Evolutionary conservation across 2,888 invertebrate genomes (phyloP).

Genomic region (Acronicta aceris): DNA sequence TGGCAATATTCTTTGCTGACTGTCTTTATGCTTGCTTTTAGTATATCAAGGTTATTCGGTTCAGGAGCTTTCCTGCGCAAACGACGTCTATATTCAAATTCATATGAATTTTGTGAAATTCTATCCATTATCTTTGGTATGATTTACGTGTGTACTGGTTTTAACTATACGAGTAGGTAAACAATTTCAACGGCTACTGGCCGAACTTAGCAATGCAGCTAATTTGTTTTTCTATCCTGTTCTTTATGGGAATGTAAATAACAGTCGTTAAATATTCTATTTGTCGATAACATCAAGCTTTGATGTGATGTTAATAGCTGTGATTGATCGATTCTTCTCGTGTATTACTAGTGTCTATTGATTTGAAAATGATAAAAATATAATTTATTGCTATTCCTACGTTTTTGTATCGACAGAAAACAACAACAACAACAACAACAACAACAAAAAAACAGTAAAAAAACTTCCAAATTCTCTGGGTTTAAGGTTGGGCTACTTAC

Average conservation of each 20-base stretch:
- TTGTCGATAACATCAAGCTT: slow-evolving; percentile 78
- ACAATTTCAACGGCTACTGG: background rate
- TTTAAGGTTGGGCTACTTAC: background rate
- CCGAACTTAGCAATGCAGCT: slow-evolving; percentile 23
- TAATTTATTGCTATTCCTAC: slow-evolving; percentile 32
- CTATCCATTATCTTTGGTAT: slow-evolving; percentile 26
- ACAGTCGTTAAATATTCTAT: slow-evolving; percentile 80
- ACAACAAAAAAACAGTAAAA: slow-evolving; percentile 6
- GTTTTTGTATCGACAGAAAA: slow-evolving; percentile 5
- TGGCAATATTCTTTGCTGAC: slow-evolving; percentile 81
- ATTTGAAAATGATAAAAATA: slow-evolving; percentile 43
- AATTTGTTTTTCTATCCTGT: slow-evolving; percentile 28
- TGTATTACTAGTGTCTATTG: slow-evolving; percentile 55
- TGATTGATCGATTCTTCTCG: slow-evolving; percentile 81
- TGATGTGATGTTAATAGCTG: slow-evolving; percentile 74
- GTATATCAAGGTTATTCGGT: slow-evolving; percentile 59
- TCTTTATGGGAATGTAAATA: slow-evolving; percentile 58
- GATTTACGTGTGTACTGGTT: background rate
- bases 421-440: too few relatives aligned
- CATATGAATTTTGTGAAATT: slow-evolving; percentile 27
- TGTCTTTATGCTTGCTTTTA: slow-evolving; percentile 73
- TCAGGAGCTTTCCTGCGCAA: slow-evolving; percentile 53
- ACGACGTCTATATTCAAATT: slow-evolving; percentile 43
- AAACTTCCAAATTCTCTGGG: background rate
- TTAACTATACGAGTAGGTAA: background rate